Conservation (phyloP, 2,888 invertebrate genomes). For the Drosophila histrio region DNA sequence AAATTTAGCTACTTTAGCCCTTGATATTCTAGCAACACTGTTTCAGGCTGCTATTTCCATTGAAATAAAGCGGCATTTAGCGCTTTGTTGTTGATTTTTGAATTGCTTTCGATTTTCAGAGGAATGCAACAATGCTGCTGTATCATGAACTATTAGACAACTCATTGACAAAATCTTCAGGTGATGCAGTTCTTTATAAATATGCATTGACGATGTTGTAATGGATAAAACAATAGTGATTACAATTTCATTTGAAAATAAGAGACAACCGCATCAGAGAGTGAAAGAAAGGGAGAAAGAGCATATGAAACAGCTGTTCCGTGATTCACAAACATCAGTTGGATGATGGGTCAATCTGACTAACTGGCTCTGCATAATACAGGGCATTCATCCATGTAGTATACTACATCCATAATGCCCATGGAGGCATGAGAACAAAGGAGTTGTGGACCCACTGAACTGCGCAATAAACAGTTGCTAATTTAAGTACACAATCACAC, state of each 20-base stretch:
- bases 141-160: slow-evolving; percentile 1
- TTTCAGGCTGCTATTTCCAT: slow-evolving; percentile 7
- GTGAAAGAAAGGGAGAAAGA: neutral
- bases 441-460: slow-evolving; percentile 46
- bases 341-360: slow-evolving; percentile 35
- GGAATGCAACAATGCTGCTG: slow-evolving; percentile 29
- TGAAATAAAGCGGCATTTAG: slow-evolving; percentile 35
- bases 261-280: slow-evolving; percentile 8
- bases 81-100: slow-evolving; percentile 35
- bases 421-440: slow-evolving; percentile 57
- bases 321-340: slow-evolving; percentile 44
- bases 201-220: slow-evolving; percentile 31
- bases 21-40: too few species aligned
- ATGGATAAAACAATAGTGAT: neutral
- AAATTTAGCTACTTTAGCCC: too few species aligned
- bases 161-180: slow-evolving; percentile 25
- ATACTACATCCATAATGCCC: slow-evolving; percentile 19
- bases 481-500: slow-evolving; percentile 41
- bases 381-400: slow-evolving; percentile 1
- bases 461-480: slow-evolving; percentile 51
- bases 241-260: slow-evolving; percentile 24
- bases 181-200: slow-evolving; percentile 59
- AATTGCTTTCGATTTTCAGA: slow-evolving; percentile 45
- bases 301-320: slow-evolving; percentile 41
- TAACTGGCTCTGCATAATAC: slow-evolving; percentile 36